phyloP scores from a whole-genome alignment of 2,113 vertebrate genomes.

The Neogobius melanostomus region DNA sequence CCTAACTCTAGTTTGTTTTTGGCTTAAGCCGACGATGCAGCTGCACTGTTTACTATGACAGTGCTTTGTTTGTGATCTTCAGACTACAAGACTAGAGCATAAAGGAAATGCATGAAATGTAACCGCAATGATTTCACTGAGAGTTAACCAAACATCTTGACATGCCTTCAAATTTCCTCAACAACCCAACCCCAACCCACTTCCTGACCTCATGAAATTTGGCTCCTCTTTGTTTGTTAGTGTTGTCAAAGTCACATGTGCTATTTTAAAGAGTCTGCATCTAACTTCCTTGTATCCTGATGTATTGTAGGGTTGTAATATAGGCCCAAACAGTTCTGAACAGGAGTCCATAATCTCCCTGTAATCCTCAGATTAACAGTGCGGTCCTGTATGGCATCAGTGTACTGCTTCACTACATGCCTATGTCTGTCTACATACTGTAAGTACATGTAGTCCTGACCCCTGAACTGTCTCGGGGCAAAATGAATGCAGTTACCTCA shows the following conservation, averaged over 20 bases:
- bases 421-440: background rate
- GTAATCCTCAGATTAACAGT: conserved; percentile 67
- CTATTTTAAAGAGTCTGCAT: too few species aligned
- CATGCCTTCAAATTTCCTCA: too few species aligned
- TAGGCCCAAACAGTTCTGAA: conserved; percentile 14
- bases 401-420: conserved; percentile 14
- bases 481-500: conserved; percentile 5
- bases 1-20: conserved; percentile 19
- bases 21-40: conserved; percentile 29
- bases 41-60: conserved; percentile 19
- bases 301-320: background rate
- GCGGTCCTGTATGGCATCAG: conserved; percentile 19
- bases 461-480: background rate
- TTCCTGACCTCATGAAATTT: too few species aligned
- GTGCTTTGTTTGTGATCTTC: conserved; percentile 3
- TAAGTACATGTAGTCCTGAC: background rate
- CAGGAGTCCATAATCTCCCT: conserved; percentile 60
- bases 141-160: too few species aligned
- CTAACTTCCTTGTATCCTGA: too few species aligned
- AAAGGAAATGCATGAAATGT: background rate
- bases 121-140: background rate
- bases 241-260: too few species aligned
- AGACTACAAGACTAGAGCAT: background rate
- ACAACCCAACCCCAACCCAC: too few species aligned
- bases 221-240: too few species aligned